Evolutionary conservation across 2,113 vertebrate species (phyloP), one percentile per base, ranked within the genome.

Genomic region (Bostrychus sinensis): DNA sequence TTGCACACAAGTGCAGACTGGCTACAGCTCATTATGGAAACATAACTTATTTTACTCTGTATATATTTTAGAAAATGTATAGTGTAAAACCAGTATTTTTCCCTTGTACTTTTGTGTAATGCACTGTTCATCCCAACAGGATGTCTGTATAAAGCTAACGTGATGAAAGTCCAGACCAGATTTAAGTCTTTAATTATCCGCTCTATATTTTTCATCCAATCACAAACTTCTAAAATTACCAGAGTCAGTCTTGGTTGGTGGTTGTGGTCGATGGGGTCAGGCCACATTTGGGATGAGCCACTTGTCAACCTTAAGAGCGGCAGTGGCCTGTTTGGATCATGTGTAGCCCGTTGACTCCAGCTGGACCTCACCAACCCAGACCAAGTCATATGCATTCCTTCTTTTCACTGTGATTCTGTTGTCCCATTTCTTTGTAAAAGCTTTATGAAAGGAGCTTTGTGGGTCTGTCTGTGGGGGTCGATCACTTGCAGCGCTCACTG

Each of bases 31-130:
- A 89, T 86, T 93, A 96, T 81, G 93, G 89, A 93, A 92, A 91
- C 89, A 92, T 99, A 99, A 99, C 95, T 98, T 98, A 98, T 98
- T 99, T 95, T 98, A 98, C 94, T 95, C 94, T 96, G 93, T 99
- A 98, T 94, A 97, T 96, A 98, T 95, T 96, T 94, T 94, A 97
- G 94, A 95, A 81, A 92, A 86, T 96, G 94, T 97, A 96, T 93
- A 97, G 95, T 94, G 93, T 93, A 94, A 96, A 97, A 93, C 89
- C 92, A 95, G 93, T 96, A 95, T 96, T 96, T 94, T 95, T 86
- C 72, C 93, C 90, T 92, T 96, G 95, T 96, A 96, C 92, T 95
- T 95, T 91, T 93, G 94, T 96, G 93, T 95, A 94, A 94, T 94
- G 94, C 94, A 96, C 95, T 97, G 95, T 95, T 95, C 72, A 91